Evolutionary conservation across 1,140 invertebrate species (phyloP).

Genomic region (Nasonia vitripennis): DNA sequence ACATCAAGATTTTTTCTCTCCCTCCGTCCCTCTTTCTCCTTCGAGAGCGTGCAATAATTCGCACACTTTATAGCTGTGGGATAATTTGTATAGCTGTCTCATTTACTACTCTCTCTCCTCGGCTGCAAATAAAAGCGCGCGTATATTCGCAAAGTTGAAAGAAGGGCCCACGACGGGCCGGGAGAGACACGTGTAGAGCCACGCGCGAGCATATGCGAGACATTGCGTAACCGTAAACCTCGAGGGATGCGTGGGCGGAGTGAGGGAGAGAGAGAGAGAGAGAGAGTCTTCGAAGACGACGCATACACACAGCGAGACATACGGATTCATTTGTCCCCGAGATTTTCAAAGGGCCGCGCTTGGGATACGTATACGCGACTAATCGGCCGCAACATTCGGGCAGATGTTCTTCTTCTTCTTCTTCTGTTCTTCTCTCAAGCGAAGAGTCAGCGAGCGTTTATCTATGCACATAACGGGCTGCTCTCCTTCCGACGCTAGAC

Average conservation of each 20-base stretch:
- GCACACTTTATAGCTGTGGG: background rate
- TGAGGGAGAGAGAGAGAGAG: background rate
- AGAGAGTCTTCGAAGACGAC: constrained; percentile 20
- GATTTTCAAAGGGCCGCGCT: constrained; percentile 40
- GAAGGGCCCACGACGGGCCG: background rate
- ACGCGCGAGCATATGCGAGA: constrained; percentile 58
- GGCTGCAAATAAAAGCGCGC: background rate
- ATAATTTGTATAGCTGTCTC: constrained; percentile 4
- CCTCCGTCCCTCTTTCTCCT: too few species aligned
- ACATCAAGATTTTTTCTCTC: background rate
- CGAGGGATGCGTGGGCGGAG: constrained; percentile 65
- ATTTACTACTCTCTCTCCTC: background rate
- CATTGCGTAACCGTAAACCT: constrained; percentile 67
- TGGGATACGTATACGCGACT: constrained; percentile 48
- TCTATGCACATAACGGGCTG: constrained; percentile 5
- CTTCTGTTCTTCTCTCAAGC: background rate
- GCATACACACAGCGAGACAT: background rate
- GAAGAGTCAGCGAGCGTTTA: constrained; percentile 12
- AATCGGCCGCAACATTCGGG: constrained; percentile 60
- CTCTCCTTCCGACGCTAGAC: background rate
- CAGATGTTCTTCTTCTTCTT: constrained; percentile 64
- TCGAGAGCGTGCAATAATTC: background rate
- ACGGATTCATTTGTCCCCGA: constrained; percentile 7
- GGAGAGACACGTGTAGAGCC: constrained; percentile 54
- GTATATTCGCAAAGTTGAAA: background rate